Evolutionary conservation across 2,113 vertebrate genomes (phyloP), one percentile per base, ranked within the genome.

Genomic region (Catharus fuscescens): DNA sequence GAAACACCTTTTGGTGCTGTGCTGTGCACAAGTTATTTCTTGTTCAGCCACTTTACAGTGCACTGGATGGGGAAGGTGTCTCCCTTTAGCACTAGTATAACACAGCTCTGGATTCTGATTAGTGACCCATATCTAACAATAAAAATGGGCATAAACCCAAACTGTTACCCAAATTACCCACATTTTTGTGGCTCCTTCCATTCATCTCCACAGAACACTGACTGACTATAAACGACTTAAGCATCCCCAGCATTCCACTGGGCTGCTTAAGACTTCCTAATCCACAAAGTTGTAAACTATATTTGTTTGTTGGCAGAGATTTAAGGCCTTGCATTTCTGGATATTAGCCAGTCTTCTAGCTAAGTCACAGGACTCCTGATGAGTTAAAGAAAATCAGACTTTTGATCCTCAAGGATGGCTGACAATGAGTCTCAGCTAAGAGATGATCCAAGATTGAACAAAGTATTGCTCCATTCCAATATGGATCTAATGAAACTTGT

Each of bases 301-400:
- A 71, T 94, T 78, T 74, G 73, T 64, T 91, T 86, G 76, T 64
- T 92, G 77, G 67, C 44, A 93, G 38, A 93, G 52, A 83, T 48
- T 67, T 67, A 74, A 67, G 56, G 34, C 40, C 24, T 92, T 1
- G 0, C 12, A 20, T 18, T 88, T 90, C 52, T 62, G 56, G 54
- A 7, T 29, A 88, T 64, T 36, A 82, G 52, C n/a, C 81, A 93
- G 31, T 48, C 54, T 77, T 53, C 59, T 60, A 70, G 73, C 8
- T 56, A 61, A 85, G 32, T 77, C 64, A 70, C 13, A 50, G 59
- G 32, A 70, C 47, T 86, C 42, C 18, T 2, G 25, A 29, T 17
- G 44, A 60, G n/a, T 54, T 83, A 50, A 71, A 84, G 80, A n/a
- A 79, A 90, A 36, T 67, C 48, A 67, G 48, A 78, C 44, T 90